Evolutionary conservation across 2,888 invertebrate genomes (phyloP).

Genomic region (Tinea trinotella): DNA sequence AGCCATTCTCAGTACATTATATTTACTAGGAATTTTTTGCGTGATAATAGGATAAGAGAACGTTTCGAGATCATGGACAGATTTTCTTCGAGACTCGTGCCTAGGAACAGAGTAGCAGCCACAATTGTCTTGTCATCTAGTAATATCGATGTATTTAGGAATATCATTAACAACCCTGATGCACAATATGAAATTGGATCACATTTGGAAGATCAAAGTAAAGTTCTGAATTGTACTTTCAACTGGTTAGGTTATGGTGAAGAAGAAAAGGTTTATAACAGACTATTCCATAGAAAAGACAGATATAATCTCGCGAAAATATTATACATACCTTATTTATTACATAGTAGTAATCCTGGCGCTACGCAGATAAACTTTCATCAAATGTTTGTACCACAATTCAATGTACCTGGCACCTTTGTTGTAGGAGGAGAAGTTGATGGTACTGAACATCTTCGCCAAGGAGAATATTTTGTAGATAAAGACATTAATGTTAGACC

Average conservation of each 20-base stretch:
- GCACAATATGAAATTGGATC: constrained; percentile 96
- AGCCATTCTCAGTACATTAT: constrained; percentile 84
- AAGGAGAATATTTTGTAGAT: constrained; percentile 91
- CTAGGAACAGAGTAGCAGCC: constrained; percentile 93
- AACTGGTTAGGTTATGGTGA: constrained; percentile 92
- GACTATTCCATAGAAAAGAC: constrained; percentile 89
- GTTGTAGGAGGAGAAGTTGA: constrained; percentile 93
- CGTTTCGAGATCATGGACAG: constrained; percentile 82
- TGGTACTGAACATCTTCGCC: constrained; percentile 85
- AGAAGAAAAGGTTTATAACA: constrained; percentile 80
- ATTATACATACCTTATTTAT: constrained; percentile 89
- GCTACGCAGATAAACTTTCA: constrained; percentile 86
- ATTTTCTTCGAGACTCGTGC: constrained; percentile 80
- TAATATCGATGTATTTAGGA: constrained; percentile 90
- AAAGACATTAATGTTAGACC: constrained; percentile 95
- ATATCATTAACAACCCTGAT: constrained; percentile 91
- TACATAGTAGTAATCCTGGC: constrained; percentile 91
- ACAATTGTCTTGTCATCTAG: constrained; percentile 92
- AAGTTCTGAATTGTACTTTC: constrained; percentile 91
- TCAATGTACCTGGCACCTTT: constrained; percentile 78
- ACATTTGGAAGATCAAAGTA: constrained; percentile 94
- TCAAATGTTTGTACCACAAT: constrained; percentile 84
- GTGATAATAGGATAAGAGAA: constrained; percentile 88
- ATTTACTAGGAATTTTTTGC: constrained; percentile 90
- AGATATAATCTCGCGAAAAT: constrained; percentile 96